Evolutionary conservation across 2,888 invertebrate genomes (phyloP).

Genomic region (Uloborus plumipes): DNA sequence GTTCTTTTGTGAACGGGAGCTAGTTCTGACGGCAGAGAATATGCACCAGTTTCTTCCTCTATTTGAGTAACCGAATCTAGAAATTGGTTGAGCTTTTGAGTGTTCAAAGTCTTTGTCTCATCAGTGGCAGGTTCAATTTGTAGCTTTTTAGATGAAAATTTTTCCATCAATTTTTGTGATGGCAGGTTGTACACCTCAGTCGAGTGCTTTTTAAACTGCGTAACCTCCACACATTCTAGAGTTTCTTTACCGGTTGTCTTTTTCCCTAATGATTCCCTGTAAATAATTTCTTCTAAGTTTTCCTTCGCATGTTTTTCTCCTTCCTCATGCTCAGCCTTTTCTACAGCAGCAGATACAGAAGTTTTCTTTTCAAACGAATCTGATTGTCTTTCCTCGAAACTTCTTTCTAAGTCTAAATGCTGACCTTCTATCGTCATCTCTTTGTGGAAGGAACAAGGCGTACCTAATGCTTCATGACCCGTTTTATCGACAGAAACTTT

Average conservation of each 20-base stretch:
- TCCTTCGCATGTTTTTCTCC: conserved; percentile 37
- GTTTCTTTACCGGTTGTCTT: conserved; percentile 37
- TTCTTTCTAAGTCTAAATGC: conserved; percentile 25
- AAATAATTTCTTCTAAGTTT: conserved; percentile 28
- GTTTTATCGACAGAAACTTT: conserved; percentile 45
- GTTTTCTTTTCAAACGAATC: conserved; percentile 25
- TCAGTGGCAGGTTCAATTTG: conserved; percentile 33
- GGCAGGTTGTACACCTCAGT: conserved; percentile 46
- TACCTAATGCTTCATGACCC: conserved; percentile 56
- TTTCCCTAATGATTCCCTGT: conserved; percentile 20
- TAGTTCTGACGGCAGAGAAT: conserved; percentile 37
- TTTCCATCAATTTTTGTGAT: conserved; percentile 44
- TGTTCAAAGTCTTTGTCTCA: conserved; percentile 1
- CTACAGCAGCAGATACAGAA: conserved; percentile 12
- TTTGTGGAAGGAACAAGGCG: conserved; percentile 58
- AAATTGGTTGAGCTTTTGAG: conserved; percentile 42
- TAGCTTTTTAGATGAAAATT: conserved; percentile 50
- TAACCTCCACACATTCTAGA: conserved; percentile 50
- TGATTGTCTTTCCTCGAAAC: conserved; percentile 24
- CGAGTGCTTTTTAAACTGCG: conserved; percentile 33
- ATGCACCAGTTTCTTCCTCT: not conserved
- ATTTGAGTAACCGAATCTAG: conserved; percentile 50
- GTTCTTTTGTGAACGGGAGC: conserved; percentile 46
- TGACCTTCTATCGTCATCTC: conserved; percentile 35
- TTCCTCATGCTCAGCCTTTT: conserved; percentile 57